These are phyloP conservation scores for Indri indri DNA, from an alignment of 2,113 vertebrate species.

Conservation along the genomic window DNA sequence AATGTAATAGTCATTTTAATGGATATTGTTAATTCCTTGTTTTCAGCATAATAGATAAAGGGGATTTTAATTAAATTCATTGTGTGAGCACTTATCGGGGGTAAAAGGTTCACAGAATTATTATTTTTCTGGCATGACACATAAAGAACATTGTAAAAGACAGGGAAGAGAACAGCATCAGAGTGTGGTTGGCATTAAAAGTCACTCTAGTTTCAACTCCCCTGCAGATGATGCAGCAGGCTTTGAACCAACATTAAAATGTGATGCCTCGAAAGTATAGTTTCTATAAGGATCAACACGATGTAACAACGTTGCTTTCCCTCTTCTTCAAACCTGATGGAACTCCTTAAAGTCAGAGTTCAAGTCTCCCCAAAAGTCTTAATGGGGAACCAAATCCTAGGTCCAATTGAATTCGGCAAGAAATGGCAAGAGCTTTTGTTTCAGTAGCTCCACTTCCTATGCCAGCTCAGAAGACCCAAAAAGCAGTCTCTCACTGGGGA, in stretches of 20 bases:
- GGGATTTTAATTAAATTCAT: conserved; percentile 77
- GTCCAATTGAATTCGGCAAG: background rate
- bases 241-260: background rate
- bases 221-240: background rate
- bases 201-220: background rate
- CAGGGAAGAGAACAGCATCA: background rate
- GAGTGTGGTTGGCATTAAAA: background rate
- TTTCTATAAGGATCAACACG: background rate
- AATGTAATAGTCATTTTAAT: conserved; percentile 70
- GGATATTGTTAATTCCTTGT: conserved; percentile 74
- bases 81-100: conserved; percentile 56
- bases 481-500: background rate
- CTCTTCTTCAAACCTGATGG: background rate
- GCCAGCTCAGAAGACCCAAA: background rate
- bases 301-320: background rate
- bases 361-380: background rate
- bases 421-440: background rate
- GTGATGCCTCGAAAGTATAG: background rate
- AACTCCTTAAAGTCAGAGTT: background rate
- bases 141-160: conserved; percentile 64
- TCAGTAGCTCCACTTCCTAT: background rate
- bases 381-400: background rate
- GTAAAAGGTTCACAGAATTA: conserved; percentile 71
- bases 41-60: conserved; percentile 76
- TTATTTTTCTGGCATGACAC: conserved; percentile 73